Conservation (phyloP, 2,797 vertebrate species). For the Pantherophis vulpinus region DNA sequence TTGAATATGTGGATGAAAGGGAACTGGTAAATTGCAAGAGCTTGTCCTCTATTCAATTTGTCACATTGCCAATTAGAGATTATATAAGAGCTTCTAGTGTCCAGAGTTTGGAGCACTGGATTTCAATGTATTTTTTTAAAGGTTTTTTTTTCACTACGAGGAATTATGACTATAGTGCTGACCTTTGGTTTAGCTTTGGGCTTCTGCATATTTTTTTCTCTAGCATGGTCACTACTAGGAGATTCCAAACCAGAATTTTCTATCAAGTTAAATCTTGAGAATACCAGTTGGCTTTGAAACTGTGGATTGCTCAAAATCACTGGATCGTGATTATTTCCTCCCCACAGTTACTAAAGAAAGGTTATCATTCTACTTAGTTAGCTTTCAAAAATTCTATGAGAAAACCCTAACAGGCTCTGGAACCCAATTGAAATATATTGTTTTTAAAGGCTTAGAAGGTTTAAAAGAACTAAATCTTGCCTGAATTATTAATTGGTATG, state of each 20-base stretch:
- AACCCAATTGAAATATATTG: neutral
- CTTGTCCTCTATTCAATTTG: neutral
- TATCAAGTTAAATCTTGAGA: neutral
- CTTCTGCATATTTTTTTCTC: neutral
- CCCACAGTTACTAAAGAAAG: neutral
- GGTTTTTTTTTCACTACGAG: neutral
- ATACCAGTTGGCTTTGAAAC: neutral
- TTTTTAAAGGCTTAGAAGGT: too few species aligned
- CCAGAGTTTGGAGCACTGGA: neutral
- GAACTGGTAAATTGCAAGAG: conserved; percentile 67
- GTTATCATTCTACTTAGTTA: neutral
- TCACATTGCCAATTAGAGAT: neutral
- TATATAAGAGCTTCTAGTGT: neutral
- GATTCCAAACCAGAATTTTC: neutral
- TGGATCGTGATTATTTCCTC: neutral
- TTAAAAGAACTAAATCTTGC: neutral
- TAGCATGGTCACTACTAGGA: neutral
- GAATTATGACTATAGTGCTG: neutral
- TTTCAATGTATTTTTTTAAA: neutral
- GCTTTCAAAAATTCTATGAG: neutral
- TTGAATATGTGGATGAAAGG: conserved; percentile 63
- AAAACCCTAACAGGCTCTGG: neutral
- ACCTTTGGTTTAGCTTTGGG: neutral
- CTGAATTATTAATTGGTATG: neutral
- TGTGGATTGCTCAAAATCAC: neutral